These are phyloP conservation scores for Phalera bucephala DNA, from an alignment of 2,888 invertebrate species.

Conservation along the genomic window DNA sequence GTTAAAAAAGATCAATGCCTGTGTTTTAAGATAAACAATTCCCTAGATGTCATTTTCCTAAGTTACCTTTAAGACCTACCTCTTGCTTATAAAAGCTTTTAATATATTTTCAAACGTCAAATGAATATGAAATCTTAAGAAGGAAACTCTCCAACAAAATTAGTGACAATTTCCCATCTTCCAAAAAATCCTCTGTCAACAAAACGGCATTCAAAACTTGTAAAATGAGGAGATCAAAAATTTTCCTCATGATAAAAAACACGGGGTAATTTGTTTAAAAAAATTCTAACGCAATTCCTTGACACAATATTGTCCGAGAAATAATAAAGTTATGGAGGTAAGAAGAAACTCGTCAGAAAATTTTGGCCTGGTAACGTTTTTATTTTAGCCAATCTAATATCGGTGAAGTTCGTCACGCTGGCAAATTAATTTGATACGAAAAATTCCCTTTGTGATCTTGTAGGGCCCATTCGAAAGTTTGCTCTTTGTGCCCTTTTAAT, in stretches of 20 bases:
- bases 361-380: slow-evolving; percentile 11
- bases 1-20: too few species aligned
- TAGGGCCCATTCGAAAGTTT: slow-evolving; percentile 4
- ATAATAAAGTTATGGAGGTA: slow-evolving; percentile 13
- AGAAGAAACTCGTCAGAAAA: slow-evolving; percentile 12
- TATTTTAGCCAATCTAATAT: slow-evolving; percentile 14
- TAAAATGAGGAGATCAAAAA: too few species aligned
- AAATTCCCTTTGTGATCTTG: slow-evolving; percentile 5
- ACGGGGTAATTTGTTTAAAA: neutral
- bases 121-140: too few species aligned
- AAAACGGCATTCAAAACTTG: neutral
- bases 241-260: neutral
- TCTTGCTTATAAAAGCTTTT: too few species aligned
- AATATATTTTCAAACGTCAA: too few species aligned
- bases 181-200: too few species aligned
- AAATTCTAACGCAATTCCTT: slow-evolving; percentile 1
- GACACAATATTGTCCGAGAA: slow-evolving; percentile 12
- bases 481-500: neutral
- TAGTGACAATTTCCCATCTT: too few species aligned
- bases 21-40: too few species aligned
- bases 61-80: too few species aligned
- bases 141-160: too few species aligned
- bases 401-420: slow-evolving; percentile 8
- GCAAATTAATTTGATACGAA: slow-evolving; percentile 16
- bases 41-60: too few species aligned